A percentile compares a stretch with the other conserved stretches of the same genome.
Conservation (phyloP, 2,888 invertebrate genomes). For the Colletes collaris region DNA sequence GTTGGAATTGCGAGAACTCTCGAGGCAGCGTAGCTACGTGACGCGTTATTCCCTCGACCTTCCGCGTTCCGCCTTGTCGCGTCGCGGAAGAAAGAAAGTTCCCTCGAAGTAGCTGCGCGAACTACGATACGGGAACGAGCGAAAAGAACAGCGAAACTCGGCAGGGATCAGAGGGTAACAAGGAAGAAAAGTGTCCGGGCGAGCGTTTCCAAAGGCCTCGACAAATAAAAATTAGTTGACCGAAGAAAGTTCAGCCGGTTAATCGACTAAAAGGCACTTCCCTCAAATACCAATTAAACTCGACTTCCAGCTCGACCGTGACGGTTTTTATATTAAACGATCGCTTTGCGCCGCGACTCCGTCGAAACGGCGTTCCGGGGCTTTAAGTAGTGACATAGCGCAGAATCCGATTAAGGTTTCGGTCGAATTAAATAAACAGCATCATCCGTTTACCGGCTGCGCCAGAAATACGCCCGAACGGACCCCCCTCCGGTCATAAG, state of each 20-base stretch:
- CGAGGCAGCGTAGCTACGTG: slow-evolving; percentile 38
- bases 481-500: no score
- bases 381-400: neutral
- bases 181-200: neutral
- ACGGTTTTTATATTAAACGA: neutral
- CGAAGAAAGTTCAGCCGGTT: slow-evolving; percentile 9
- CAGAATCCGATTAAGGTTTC: slow-evolving; percentile 4
- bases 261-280: slow-evolving; percentile 21
- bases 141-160: neutral
- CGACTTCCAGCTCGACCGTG: neutral
- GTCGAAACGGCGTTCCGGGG: neutral
- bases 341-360: neutral
- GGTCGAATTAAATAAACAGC: slow-evolving; percentile 13
- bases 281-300: slow-evolving; percentile 32
- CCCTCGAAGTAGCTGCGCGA: slow-evolving; percentile 8
- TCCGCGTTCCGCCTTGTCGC: slow-evolving; percentile 37
- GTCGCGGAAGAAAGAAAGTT: slow-evolving; percentile 17
- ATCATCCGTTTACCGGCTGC: neutral
- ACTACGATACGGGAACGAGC: neutral
- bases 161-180: neutral
- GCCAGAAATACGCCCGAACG: neutral
- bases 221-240: slow-evolving; percentile 42
- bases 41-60: slow-evolving; percentile 30
- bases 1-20: slow-evolving; percentile 18
- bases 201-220: neutral